Conservation (phyloP, 30 jellyfish, hydroid and myxozoan species). For the Aurelia sp. region DNA sequence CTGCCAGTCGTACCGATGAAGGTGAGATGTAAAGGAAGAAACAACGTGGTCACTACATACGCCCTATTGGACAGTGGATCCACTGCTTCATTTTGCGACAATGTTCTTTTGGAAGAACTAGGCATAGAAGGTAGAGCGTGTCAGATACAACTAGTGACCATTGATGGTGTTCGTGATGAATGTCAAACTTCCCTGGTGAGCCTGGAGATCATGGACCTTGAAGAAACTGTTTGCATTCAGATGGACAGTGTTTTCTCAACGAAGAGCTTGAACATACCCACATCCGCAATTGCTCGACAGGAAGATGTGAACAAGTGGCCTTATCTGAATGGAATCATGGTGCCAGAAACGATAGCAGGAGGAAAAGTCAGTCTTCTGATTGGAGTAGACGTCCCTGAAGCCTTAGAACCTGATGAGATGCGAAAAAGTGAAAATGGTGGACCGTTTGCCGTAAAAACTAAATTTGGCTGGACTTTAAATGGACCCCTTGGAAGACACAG, state of each 20-base stretch:
- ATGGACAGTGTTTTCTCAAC: constrained; percentile 39
- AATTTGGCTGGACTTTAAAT: background rate
- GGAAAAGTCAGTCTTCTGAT: background rate
- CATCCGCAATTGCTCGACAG: constrained; percentile 46
- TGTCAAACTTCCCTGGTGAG: constrained; percentile 20
- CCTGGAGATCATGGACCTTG: constrained; percentile 41
- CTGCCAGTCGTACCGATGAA: constrained; percentile 50
- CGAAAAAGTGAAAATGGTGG: background rate
- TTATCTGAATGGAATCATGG: background rate
- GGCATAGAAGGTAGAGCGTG: constrained; percentile 45
- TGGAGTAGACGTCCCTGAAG: background rate
- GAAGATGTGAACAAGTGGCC: constrained; percentile 56
- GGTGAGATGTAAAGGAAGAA: constrained; percentile 12
- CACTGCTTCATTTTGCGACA: constrained; percentile 37
- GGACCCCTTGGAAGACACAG: background rate
- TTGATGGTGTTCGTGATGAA: constrained; percentile 35
- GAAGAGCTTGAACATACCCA: constrained; percentile 37
- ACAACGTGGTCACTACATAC: constrained; percentile 7
- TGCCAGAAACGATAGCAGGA: background rate
- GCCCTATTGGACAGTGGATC: constrained; percentile 60
- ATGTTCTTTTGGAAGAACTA: constrained; percentile 24
- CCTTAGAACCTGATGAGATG: background rate
- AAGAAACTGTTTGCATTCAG: constrained; percentile 43
- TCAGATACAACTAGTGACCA: constrained; percentile 41
- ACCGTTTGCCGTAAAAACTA: background rate